A percentile compares a stretch with the other conserved stretches of the same genome.
Conservation (phyloP, 1,140 invertebrate species). For the Batillaria attramentaria region DNA sequence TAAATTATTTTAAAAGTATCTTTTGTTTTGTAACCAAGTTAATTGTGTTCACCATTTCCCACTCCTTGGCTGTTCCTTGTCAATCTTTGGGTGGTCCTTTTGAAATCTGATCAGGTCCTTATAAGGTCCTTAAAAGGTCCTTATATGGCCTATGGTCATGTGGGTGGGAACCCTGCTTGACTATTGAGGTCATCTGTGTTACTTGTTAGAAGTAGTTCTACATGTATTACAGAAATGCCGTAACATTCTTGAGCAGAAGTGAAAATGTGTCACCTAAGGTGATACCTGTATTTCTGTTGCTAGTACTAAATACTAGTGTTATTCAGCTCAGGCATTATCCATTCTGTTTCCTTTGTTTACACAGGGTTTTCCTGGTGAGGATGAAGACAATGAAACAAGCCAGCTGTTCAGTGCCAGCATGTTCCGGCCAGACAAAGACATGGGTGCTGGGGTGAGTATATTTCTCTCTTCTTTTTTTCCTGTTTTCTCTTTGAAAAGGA, state of each 20-base stretch:
- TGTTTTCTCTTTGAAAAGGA: too few relatives aligned
- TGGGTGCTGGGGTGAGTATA: slow-evolving; percentile 35
- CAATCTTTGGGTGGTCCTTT: not conserved
- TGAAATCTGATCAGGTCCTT: not conserved
- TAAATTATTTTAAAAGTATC: not conserved
- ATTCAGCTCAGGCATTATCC: not conserved
- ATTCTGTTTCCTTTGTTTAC: slow-evolving; percentile 22
- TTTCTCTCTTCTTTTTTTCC: not conserved
- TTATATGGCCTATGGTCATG: too few relatives aligned
- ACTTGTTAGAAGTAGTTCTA: not conserved
- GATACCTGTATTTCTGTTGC: not conserved
- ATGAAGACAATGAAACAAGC: slow-evolving; percentile 60
- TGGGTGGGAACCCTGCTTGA: too few relatives aligned
- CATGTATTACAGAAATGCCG: not conserved
- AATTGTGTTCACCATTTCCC: not conserved
- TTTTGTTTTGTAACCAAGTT: not conserved
- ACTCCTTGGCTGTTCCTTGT: not conserved
- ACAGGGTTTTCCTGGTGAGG: slow-evolving; percentile 55
- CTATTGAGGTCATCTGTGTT: not conserved
- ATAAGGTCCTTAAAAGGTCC: too few relatives aligned
- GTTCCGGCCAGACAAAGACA: slow-evolving; percentile 53
- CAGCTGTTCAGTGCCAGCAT: slow-evolving; percentile 49
- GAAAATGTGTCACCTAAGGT: not conserved
- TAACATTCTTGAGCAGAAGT: not conserved
- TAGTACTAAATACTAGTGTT: too few relatives aligned